Evolutionary conservation across 2,888 invertebrate species (phyloP).

Genomic region (Eulithis testata): DNA sequence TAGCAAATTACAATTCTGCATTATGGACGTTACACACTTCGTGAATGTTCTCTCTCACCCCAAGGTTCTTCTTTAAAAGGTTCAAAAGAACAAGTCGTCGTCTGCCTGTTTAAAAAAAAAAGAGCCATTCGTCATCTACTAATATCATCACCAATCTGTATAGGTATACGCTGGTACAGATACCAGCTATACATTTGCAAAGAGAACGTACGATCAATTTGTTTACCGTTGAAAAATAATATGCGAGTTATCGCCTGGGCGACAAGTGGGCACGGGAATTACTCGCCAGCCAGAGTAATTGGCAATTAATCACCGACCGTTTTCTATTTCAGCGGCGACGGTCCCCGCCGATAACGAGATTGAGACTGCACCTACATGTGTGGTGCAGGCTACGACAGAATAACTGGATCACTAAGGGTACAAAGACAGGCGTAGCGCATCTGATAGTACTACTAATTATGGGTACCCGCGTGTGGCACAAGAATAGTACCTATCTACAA

Average conservation of each 20-base stretch:
- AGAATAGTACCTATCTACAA: no score
- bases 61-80: no score
- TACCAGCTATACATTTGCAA: not conserved
- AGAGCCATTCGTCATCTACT: no score
- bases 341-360: slow-evolving; percentile 63
- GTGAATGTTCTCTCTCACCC: slow-evolving; percentile 4
- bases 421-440: not conserved
- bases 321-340: slow-evolving; percentile 78
- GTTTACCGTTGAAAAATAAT: slow-evolving; percentile 64
- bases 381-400: slow-evolving; percentile 25
- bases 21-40: slow-evolving; percentile 62
- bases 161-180: no score
- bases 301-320: slow-evolving; percentile 82
- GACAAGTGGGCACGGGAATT: slow-evolving; percentile 78
- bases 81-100: no score
- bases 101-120: no score
- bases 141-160: no score
- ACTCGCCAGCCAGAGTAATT: slow-evolving; percentile 78
- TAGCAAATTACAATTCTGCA: slow-evolving; percentile 81
- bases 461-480: no score
- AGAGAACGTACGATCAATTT: slow-evolving; percentile 52
- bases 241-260: slow-evolving; percentile 60
- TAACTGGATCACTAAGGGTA: slow-evolving; percentile 13
- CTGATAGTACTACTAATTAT: no score
- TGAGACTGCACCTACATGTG: slow-evolving; percentile 59